Base-by-base conservation (phyloP, 1,140 invertebrate genomes). In the Dendrolimus punctatus region DNA sequence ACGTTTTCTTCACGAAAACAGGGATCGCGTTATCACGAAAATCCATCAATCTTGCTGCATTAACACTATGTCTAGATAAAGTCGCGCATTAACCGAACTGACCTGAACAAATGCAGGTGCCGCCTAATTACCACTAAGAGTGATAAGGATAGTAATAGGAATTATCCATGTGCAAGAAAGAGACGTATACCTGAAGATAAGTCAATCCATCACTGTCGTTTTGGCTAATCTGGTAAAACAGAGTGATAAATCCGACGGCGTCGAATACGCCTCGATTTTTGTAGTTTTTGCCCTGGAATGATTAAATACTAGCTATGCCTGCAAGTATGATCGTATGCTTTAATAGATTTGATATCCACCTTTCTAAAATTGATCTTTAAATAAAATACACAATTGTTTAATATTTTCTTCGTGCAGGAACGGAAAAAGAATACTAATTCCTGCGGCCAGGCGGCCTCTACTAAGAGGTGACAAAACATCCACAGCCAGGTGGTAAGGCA, bases 141-240 rank as follows among this genome's bases (percentile, higher is more conserved):
- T 10, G 61, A 76, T 53, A 36, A 68, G 59, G 71, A 73, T 7
- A 23, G 8, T 10, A 37, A 58, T 63, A 69, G 37, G 23, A 7
- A 5, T 46, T 5, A 8, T 8, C 37, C 37, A n/a, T 9, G 45
- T 6, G 58, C 41, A 39, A 60, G 58, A 72, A 59, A 45, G 49
- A 49, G 75, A 74, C n/a, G 38, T 46, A 57, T 10, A 23, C 10
- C 48, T 40, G 8, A 46, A 36, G 53, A 56, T 55, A 46, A 80
- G 75, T 76, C 75, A 80, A 80, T 80, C 70, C 62, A 70, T 80
- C 77, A 80, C 60, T 76, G 75, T 80, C 77, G 64, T 71, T 59
- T 71, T 70, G 56, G 52, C 68, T 80, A 75, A 80, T 78, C 77
- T 74, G 69, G 68, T 67, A 69, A 71, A 73, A 68, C 62, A 57